Conservation (phyloP, 2,797 vertebrate genomes). For the Halcyon chelicuti region DNA sequence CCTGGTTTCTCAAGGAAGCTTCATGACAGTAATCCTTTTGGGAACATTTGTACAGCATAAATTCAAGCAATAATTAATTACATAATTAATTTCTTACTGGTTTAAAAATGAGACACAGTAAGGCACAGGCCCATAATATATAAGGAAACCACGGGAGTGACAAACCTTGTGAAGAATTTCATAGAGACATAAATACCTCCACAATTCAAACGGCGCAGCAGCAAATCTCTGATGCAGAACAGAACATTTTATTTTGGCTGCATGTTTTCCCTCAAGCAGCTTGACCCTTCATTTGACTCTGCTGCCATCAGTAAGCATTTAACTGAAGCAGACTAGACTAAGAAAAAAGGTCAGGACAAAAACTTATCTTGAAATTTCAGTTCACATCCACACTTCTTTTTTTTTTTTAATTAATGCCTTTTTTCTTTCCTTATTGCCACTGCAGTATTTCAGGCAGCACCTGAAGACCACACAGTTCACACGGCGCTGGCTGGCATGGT, state of each 20-base stretch:
- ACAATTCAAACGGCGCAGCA: neutral
- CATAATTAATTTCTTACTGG: neutral
- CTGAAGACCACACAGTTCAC: neutral
- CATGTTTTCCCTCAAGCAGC: neutral
- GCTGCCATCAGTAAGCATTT: neutral
- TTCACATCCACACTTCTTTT: neutral
- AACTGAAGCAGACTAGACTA: neutral
- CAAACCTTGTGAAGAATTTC: neutral
- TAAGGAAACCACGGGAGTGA: neutral
- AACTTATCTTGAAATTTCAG: neutral
- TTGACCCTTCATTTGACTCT: neutral
- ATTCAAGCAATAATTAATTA: neutral
- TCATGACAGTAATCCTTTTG: neutral
- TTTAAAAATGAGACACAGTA: neutral
- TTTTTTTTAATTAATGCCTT: neutral
- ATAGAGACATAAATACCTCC: neutral
- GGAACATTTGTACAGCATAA: neutral
- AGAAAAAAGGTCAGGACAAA: neutral
- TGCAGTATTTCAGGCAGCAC: neutral
- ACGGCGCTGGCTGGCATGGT: neutral
- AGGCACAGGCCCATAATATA: neutral
- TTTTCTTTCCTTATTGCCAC: neutral
- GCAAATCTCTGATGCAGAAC: neutral
- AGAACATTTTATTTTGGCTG: neutral
- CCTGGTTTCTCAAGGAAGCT: neutral